Evolutionary conservation across 2,888 invertebrate species (phyloP).

Genomic region (Torymus texanus): DNA sequence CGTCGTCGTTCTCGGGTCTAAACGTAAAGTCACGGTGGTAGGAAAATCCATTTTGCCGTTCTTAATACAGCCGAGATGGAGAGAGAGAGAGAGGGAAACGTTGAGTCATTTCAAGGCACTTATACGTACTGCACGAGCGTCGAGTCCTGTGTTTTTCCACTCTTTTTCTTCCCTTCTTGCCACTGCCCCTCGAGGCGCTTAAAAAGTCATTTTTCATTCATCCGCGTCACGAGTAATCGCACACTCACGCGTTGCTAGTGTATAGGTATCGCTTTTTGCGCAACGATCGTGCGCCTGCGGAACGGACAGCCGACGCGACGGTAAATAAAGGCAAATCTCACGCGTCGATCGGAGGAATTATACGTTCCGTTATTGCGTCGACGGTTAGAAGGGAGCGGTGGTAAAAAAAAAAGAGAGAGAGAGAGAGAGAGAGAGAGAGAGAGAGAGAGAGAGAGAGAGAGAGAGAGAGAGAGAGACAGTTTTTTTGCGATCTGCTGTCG

Average conservation of each 20-base stretch:
- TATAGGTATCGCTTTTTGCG: no score
- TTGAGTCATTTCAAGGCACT: no score
- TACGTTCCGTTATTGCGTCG: neutral
- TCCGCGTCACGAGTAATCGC: neutral
- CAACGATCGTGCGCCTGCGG: neutral
- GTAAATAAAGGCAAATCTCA: neutral
- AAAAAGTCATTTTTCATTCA: constrained; percentile 27
- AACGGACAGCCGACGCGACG: neutral
- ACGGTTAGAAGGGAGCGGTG: no score
- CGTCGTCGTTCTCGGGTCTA: no score
- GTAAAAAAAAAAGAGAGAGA: no score
- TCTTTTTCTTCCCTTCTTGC: neutral
- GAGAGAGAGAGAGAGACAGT: no score
- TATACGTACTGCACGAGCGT: no score
- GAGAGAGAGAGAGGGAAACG: no score
- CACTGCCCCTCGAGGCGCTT: constrained; percentile 1
- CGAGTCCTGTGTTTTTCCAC: no score
- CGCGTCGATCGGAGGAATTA: neutral
- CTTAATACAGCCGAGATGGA: neutral
- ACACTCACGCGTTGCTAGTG: neutral
- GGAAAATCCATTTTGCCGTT: constrained; percentile 13
- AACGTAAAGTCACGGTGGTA: neutral
- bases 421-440: no score
- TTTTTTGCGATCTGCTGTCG: no score
- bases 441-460: no score